Evolutionary conservation across 2,113 vertebrate genomes (phyloP).

Genomic region (Paramisgurnus dabryanus): DNA sequence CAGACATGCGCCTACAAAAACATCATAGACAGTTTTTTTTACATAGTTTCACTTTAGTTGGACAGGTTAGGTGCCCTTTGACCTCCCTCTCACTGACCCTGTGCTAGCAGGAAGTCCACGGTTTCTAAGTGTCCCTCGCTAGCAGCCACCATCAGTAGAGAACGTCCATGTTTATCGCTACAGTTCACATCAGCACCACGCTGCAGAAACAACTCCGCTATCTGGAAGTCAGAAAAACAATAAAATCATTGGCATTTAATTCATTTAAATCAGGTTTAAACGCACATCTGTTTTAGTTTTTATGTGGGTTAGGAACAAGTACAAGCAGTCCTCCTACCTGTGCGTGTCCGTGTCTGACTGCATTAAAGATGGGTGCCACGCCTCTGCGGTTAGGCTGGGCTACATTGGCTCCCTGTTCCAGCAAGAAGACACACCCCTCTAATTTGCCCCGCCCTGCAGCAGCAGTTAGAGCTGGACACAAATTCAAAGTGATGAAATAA

Average conservation of each 20-base stretch:
- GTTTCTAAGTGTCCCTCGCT: constrained; percentile 89
- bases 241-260: too few species aligned
- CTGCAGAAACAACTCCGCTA: constrained; percentile 84
- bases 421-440: constrained; percentile 82
- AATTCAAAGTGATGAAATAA: constrained; percentile 49
- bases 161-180: constrained; percentile 89
- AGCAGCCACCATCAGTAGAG: constrained; percentile 89
- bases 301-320: not conserved
- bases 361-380: constrained; percentile 81
- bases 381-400: constrained; percentile 83
- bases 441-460: constrained; percentile 89
- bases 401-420: constrained; percentile 79
- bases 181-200: constrained; percentile 82
- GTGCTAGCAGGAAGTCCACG: constrained; percentile 85
- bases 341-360: constrained; percentile 89
- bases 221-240: constrained; percentile 69
- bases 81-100: constrained; percentile 75
- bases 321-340: constrained; percentile 75
- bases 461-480: constrained; percentile 84
- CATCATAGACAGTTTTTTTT: not conserved
- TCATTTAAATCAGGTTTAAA: not conserved
- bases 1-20: constrained; percentile 78
- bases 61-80: not conserved
- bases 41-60: too few species aligned
- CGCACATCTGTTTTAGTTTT: too few species aligned